Base-by-base conservation (phyloP, 1,140 invertebrate genomes). In the Brachionus koreanus region DNA sequence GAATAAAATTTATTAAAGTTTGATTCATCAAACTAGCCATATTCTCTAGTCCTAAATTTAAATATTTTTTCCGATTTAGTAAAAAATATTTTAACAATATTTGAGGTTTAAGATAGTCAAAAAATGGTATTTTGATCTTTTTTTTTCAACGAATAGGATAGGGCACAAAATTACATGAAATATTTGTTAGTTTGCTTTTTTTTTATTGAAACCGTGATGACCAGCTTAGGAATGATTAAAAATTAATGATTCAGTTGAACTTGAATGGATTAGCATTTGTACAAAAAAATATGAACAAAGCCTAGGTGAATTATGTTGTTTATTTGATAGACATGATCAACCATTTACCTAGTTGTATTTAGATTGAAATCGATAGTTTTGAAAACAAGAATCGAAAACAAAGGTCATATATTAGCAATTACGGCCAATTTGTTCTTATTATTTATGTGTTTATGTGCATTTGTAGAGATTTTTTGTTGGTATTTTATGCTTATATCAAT, bases 281-380 rank as follows among this genome's bases (percentile, higher is more conserved):
- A 46, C 23, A 46, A 74, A 74, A 74, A 74, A 46, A 74, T 23
- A 46, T 12, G 69, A 49, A 19, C 19, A 42, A 72, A 23, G 35
- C 19, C n/a, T 39, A 39, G 65, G 65, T 69, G 65, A 69, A 69
- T 69, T 69, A 69, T 69, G 33, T 37, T 69, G 65, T 69, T 69
- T 69, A 69, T 69, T 69, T 69, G 65, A 69, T 69, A 69, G 65
- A 69, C 65, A 69, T 69, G 65, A 74, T 74, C 33, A 43, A 74
- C 42, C 19, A 46, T 74, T 74, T 74, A 46, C 43, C 43, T 74
- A 74, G 37, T 74, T 74, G 37, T 46, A 74, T 74, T 74, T 74
- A 46, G 33, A 74, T 69, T 69, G 65, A 39, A 69, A 69, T 69
- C 65, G 65, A 69, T 69, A 69, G 33, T 10, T 69, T 37, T 69